phyloP scores from a whole-genome alignment of 1,140 invertebrate genomes.

The Platyscapa corneri region DNA sequence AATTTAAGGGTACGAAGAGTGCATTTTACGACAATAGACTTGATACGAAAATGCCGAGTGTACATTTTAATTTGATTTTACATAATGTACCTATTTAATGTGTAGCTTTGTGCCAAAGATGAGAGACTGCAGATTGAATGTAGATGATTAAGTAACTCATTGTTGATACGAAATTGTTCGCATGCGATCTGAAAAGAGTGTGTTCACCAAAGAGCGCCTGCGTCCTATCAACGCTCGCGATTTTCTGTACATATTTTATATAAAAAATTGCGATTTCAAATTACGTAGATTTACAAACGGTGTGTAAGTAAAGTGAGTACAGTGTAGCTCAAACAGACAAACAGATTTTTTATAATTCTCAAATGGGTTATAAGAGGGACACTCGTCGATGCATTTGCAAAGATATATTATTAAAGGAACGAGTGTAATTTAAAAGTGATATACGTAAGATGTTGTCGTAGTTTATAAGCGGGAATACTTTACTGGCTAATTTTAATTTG shows the following conservation, averaged over 20 bases:
- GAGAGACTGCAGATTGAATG: conserved; percentile 65
- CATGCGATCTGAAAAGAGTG: conserved; percentile 47
- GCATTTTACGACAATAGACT: conserved; percentile 42
- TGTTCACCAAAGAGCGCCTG: conserved; percentile 66
- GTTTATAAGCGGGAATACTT: conserved; percentile 50
- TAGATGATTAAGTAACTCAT: conserved; percentile 34
- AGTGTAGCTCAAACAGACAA: conserved; percentile 47
- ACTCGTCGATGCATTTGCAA: conserved; percentile 53
- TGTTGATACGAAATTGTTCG: conserved; percentile 40
- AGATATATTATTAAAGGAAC: conserved; percentile 53
- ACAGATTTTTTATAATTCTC: neutral
- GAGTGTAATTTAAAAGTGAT: conserved; percentile 42
- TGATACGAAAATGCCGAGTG: conserved; percentile 10
- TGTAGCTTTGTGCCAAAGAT: conserved; percentile 68
- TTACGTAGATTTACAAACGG: conserved; percentile 49
- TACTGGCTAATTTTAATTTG: conserved; percentile 35
- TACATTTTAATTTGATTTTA: conserved; percentile 8
- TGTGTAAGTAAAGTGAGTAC: conserved; percentile 50
- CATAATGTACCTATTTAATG: conserved; percentile 41
- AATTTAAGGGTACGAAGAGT: conserved; percentile 17
- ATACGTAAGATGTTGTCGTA: conserved; percentile 22
- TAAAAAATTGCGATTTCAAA: conserved; percentile 30
- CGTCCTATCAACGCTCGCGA: conserved; percentile 38
- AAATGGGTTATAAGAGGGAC: conserved; percentile 18
- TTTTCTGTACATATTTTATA: conserved; percentile 26